These are phyloP conservation scores for Phoenicopterus ruber DNA, from an alignment of 2,113 vertebrate genomes.

Conservation along the genomic window DNA sequence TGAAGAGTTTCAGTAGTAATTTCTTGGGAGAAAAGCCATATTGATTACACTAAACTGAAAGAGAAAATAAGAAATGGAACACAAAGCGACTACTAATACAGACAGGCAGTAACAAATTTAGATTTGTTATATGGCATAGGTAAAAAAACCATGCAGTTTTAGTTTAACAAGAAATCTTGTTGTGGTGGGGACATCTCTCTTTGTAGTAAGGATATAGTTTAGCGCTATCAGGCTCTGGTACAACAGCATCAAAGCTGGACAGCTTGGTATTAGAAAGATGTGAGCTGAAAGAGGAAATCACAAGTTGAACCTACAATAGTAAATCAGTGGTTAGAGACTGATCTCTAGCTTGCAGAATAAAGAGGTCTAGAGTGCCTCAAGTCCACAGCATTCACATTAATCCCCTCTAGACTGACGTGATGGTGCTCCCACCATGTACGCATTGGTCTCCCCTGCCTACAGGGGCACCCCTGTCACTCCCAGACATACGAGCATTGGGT, in stretches of 20 bases:
- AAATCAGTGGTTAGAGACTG: not conserved
- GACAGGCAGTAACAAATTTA: not conserved
- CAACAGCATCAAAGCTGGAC: not conserved
- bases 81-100: not conserved
- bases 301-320: not conserved
- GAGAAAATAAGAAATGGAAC: not conserved
- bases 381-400: not conserved
- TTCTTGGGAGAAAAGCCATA: not conserved
- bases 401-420: not conserved
- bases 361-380: not conserved
- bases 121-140: not conserved
- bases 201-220: not conserved
- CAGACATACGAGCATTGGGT: no score
- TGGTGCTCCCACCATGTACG: not conserved
- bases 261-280: not conserved
- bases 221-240: not conserved
- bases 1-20: not conserved
- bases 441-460: not conserved
- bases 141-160: not conserved
- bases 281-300: not conserved
- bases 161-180: not conserved
- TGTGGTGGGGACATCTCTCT: not conserved
- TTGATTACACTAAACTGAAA: not conserved
- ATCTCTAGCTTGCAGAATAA: not conserved
- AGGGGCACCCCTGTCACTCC: not conserved